A percentile compares a stretch with the other conserved stretches of the same genome.
These are phyloP conservation scores for Drosophila tani DNA, from an alignment of 1,140 invertebrate genomes.

Conservation along the genomic window DNA sequence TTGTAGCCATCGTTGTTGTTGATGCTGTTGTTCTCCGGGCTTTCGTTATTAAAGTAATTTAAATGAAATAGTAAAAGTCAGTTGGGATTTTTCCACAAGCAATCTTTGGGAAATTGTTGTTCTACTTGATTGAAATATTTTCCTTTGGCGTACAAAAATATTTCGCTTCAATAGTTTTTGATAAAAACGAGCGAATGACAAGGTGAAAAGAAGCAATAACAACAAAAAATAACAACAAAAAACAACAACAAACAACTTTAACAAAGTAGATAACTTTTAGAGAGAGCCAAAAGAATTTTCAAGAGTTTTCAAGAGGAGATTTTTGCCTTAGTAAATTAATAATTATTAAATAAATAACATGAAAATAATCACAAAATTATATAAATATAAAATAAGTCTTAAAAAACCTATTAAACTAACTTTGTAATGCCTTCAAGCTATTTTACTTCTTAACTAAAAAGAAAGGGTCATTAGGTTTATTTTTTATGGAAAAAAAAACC, in stretches of 20 bases:
- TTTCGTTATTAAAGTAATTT: constrained; percentile 51
- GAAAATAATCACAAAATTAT: background rate
- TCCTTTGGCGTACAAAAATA: background rate
- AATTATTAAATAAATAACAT: background rate
- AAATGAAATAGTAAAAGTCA: constrained; percentile 44
- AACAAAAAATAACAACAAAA: background rate
- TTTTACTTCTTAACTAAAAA: background rate
- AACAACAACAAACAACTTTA: background rate
- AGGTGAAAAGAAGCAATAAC: background rate
- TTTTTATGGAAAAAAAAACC: background rate
- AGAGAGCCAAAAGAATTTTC: background rate
- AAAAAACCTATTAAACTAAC: too few relatives aligned
- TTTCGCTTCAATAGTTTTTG: background rate
- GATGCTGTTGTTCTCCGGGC: background rate
- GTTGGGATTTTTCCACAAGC: constrained; percentile 11
- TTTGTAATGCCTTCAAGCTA: background rate
- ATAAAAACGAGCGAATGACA: background rate
- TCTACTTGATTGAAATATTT: constrained; percentile 22
- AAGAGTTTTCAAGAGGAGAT: background rate
- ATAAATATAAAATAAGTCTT: too few relatives aligned
- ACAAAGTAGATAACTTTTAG: background rate
- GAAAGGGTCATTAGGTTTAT: too few relatives aligned
- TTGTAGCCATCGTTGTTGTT: constrained; percentile 19
- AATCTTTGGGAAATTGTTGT: constrained; percentile 10
- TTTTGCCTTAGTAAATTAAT: background rate